Evolutionary conservation across 2,113 vertebrate genomes (phyloP).

Genomic region (Ammospiza nelsoni): DNA sequence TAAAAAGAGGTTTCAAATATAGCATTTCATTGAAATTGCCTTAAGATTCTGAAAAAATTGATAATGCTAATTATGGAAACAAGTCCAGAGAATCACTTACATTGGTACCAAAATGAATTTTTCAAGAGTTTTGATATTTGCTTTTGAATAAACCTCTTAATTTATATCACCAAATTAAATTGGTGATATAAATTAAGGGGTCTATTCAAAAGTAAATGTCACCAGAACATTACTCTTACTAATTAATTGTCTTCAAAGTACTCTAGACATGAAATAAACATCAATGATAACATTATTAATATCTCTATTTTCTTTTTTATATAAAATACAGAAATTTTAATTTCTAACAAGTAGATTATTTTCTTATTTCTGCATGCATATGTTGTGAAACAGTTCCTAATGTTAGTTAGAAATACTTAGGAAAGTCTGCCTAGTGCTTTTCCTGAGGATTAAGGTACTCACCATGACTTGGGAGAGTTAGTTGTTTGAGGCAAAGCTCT

Average conservation of each 20-base stretch:
- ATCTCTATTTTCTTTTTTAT: not conserved
- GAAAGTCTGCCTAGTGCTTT: not conserved
- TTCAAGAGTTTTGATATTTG: not conserved
- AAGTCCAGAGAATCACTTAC: not conserved
- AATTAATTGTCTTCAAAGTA: not conserved
- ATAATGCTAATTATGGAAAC: not conserved
- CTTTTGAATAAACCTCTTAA: not conserved
- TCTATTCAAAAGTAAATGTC: no score
- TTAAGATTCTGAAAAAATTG: not conserved
- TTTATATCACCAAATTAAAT: not conserved
- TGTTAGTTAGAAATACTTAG: not conserved
- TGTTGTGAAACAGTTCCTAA: not conserved
- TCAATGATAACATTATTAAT: not conserved
- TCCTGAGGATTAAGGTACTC: conserved; percentile 9
- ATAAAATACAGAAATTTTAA: not conserved
- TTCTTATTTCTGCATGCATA: not conserved
- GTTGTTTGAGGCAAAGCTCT: not conserved
- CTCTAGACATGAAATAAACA: not conserved
- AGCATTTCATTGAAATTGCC: not conserved
- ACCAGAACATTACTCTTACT: not conserved
- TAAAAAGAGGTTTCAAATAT: not conserved
- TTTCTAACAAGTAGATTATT: not conserved
- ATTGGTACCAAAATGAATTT: not conserved
- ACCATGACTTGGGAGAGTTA: not conserved
- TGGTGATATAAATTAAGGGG: no score